Base-by-base conservation (phyloP, 92 coral and sea anemone species). In the Siderastrea siderea region DNA sequence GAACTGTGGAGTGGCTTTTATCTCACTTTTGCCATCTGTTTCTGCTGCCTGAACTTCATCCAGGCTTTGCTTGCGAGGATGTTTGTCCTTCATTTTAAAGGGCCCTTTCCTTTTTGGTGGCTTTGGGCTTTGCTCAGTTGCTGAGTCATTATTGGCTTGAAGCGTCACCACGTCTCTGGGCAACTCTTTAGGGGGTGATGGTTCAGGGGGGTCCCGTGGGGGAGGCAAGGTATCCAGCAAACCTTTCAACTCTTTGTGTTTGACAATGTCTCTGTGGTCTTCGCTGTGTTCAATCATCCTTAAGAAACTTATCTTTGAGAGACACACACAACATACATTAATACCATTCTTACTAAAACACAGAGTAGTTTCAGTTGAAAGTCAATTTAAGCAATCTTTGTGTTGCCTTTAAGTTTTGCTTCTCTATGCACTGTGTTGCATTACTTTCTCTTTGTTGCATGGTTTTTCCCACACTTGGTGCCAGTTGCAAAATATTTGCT, bases 261-360 rank as follows among this genome's bases (percentile, higher is more conserved):
- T 78, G 48, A 87, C 76, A 55, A 86, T 60, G 10, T 85, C 84
- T 67, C 50, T 50, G 49, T 68, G 84, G 50, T 84, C 90, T 82
- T 93, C 93, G 82, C 89, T 78, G 58, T 68, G 68, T n/a, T 86
- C 84, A 14, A 90, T 67, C 96, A 93, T 93, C 47, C 79, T 86
- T 61, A 93, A 47, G 79, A 90, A 93, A 45, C 86, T 75, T 54
- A 85, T 90, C 96, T 93, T 6, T 16, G 63, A 17, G 8, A 52
- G 7, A 19, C 1, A 15, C 26, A 47, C 9, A 47, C 38, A 26
- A 26, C 38, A 26, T 26, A 26, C 38, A 26, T 26, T 26, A 26
- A 26, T 26, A 26, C 38, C 38, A 26, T 26, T 26, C 38, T 26
- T 26, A 26, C 38, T 26, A 26, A 26, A 26, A 26, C 38, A 26